A percentile compares a stretch with the other conserved stretches of the same genome.
phyloP scores from a whole-genome alignment of 2,113 vertebrate genomes.

The Cryptotis parvus region DNA sequence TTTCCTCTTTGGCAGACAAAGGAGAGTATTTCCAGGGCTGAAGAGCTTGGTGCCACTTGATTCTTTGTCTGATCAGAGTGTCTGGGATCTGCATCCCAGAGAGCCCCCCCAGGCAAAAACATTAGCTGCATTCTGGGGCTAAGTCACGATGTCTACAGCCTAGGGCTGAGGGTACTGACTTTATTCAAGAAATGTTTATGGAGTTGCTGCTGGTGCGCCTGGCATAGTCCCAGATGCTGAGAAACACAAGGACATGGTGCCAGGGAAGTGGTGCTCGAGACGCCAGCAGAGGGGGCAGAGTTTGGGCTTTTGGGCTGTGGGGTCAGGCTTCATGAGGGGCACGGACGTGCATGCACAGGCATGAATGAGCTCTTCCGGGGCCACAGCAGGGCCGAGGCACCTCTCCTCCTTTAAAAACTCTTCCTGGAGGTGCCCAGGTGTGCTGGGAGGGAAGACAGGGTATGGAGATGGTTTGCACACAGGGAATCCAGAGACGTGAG shows the following conservation, averaged over 20 bases:
- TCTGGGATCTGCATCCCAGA: background rate
- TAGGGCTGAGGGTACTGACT: background rate
- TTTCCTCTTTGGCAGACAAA: background rate
- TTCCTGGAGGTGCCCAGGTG: background rate
- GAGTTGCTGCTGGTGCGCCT: background rate
- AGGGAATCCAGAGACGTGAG: background rate
- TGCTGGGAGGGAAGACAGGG: background rate
- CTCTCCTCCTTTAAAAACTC: too few relatives aligned
- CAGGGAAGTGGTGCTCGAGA: background rate
- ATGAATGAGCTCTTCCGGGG: too few relatives aligned
- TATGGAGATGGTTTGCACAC: background rate
- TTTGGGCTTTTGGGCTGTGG: background rate
- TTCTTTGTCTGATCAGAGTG: background rate
- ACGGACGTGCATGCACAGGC: too few relatives aligned
- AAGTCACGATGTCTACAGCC: background rate
- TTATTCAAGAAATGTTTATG: background rate
- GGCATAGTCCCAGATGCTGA: background rate
- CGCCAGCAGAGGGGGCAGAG: background rate
- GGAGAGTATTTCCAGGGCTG: background rate
- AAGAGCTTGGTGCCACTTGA: background rate
- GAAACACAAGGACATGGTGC: background rate
- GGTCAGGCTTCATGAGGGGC: background rate
- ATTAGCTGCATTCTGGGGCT: too few relatives aligned
- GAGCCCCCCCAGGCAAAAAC: too few relatives aligned
- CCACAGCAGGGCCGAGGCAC: too few relatives aligned